A percentile compares a stretch with the other conserved stretches of the same genome.
These are phyloP conservation scores for Cataglyphis rosenhaueri DNA, from an alignment of 2,888 invertebrate species.

Conservation along the genomic window DNA sequence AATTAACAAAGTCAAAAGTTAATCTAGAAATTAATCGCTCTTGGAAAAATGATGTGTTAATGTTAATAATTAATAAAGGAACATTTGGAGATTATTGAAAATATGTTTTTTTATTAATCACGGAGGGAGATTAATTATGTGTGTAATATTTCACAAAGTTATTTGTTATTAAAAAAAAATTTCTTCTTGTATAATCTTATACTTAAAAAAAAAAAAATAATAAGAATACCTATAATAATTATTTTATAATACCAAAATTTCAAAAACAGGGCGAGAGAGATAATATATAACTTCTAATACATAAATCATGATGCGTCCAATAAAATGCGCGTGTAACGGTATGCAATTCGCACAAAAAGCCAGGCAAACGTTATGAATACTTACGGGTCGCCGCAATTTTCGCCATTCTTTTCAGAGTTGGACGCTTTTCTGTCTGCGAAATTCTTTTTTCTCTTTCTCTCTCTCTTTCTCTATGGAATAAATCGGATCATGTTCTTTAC, in stretches of 20 bases:
- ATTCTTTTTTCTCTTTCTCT: constrained; percentile 26
- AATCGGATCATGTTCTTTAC: constrained; percentile 63
- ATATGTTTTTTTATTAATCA: neutral
- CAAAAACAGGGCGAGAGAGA: neutral
- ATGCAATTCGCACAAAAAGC: constrained; percentile 24
- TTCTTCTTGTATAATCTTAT: neutral
- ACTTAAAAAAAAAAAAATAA: neutral
- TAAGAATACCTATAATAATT: neutral
- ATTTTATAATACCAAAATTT: constrained; percentile 20
- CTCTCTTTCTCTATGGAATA: constrained; percentile 53
- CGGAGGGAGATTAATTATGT: neutral
- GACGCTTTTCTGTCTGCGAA: constrained; percentile 17
- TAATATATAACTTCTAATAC: constrained; percentile 13
- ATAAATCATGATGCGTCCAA: constrained; percentile 39
- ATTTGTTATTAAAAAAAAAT: too few relatives aligned
- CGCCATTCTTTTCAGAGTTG: constrained; percentile 25
- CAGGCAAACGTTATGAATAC: constrained; percentile 54
- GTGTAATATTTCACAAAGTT: neutral
- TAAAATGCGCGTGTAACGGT: constrained; percentile 24
- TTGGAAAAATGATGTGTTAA: neutral
- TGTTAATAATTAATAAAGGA: neutral
- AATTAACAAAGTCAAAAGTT: neutral
- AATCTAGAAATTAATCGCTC: neutral
- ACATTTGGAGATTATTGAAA: neutral
- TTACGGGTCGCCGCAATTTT: constrained; percentile 45